Evolutionary conservation across 1,140 invertebrate species (phyloP).

Genomic region (Macrobrachium rosenbergii): DNA sequence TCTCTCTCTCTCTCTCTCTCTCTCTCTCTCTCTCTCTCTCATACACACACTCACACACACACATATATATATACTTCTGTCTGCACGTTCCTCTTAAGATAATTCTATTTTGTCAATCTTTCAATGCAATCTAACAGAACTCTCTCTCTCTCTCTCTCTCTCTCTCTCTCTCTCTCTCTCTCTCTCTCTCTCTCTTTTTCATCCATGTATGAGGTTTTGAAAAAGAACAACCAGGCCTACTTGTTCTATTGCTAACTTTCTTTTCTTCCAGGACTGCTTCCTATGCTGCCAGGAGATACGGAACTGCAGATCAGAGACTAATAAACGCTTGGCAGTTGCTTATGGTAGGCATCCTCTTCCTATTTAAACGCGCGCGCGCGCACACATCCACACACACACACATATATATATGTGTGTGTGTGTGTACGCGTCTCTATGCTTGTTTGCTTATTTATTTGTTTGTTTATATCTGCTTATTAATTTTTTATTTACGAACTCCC

Average conservation of each 20-base stretch:
- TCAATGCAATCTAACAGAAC: no score
- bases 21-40: no score
- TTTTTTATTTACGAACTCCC: no score
- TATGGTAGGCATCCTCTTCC: slow-evolving; percentile 5
- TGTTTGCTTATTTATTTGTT: no score
- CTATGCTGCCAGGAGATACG: slow-evolving; percentile 30
- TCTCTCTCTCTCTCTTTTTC: neutral
- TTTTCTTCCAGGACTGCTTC: slow-evolving; percentile 1
- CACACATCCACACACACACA: neutral
- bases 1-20: no score
- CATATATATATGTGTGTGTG: neutral
- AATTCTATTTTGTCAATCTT: no score
- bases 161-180: neutral
- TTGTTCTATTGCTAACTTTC: neutral
- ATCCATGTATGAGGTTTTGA: neutral
- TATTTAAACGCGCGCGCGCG: neutral
- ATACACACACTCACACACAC: no score
- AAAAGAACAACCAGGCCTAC: neutral
- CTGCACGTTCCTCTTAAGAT: no score
- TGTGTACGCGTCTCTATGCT: no score
- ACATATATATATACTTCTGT: no score
- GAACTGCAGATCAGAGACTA: neutral
- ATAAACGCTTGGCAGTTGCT: slow-evolving; percentile 25
- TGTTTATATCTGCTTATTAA: no score
- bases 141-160: no score